Base-by-base conservation (phyloP, 2,888 invertebrate species). In the Drosophila lutescens region DNA sequence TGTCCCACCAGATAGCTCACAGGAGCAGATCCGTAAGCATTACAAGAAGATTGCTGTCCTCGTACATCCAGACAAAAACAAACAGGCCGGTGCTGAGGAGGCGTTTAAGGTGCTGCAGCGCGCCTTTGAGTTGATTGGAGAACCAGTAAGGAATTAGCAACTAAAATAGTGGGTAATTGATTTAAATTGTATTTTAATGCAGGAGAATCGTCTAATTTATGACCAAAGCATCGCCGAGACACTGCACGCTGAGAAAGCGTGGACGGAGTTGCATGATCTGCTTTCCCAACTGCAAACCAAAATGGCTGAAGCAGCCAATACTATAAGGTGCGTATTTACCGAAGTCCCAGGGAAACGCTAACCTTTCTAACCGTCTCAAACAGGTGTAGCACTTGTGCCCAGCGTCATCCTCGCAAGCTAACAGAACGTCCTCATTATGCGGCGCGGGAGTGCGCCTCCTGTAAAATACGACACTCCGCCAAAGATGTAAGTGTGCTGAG, bases 21-120 rank as follows among this genome's bases (percentile, higher is more conserved):
- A 98, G 90, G 98, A 98, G 80, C 98, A 98, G 89, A 97, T 99
- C 86, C 97, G 97, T 90, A 96, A 97, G 85, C 98, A 98, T 93
- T 98, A 98, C 92, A 96, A 98, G 89, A 94, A 96, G 84, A 98
- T 98, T 92, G 98, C 98, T 9, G 96, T 98, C 87, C 93, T 98
- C 41, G 98, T 98, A 40, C 98, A 98, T 93, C 98, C 98, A 0
- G 98, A 98, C 91, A 98, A 98, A 93, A 98, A 98, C 92, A 96
- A 96, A 89, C 97, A 97, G 91, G 97, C 98, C 5, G 98, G 98
- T 34, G 98, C 98, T 0, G 98, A 98, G 90, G 98, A 98, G 92
- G 98, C 98, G 40, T 98, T 98, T 92, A 98, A 98, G 93, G 98
- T 98, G 90, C 93, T 98, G 78, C 98, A 97, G 86, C 97, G 98